Evolutionary conservation across 1,140 invertebrate species (phyloP).

Genomic region (Potamilus streckersoni): DNA sequence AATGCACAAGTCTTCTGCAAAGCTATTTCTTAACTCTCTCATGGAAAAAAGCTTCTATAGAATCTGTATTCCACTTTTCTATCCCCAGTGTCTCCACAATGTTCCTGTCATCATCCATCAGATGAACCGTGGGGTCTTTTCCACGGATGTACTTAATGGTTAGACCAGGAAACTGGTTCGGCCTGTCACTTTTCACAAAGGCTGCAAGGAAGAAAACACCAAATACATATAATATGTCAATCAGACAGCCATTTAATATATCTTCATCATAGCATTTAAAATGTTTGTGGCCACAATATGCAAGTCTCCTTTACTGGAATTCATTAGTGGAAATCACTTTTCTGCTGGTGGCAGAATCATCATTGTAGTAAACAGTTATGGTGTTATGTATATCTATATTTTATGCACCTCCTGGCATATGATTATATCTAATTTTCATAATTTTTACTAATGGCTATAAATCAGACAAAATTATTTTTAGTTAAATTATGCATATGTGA

Average conservation of each 20-base stretch:
- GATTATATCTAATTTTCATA: too few relatives aligned
- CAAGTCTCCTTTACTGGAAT: background rate
- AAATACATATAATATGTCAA: background rate
- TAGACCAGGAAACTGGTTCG: slow-evolving; percentile 89
- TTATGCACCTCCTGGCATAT: too few relatives aligned
- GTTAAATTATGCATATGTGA: too few relatives aligned
- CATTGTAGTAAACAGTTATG: too few relatives aligned
- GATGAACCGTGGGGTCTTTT: slow-evolving; percentile 90
- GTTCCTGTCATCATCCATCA: slow-evolving; percentile 76
- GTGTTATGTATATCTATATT: too few relatives aligned
- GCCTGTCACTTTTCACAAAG: slow-evolving; percentile 89
- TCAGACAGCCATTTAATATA: too few relatives aligned
- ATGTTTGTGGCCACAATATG: background rate
- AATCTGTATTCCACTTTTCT: slow-evolving; percentile 97
- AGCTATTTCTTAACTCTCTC: slow-evolving; percentile 77
- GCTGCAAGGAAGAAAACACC: slow-evolving; percentile 70
- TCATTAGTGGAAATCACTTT: background rate
- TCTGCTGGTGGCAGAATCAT: too few relatives aligned
- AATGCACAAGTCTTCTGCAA: background rate
- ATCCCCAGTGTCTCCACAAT: slow-evolving; percentile 82
- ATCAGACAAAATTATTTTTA: too few relatives aligned
- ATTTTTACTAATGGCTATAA: too few relatives aligned
- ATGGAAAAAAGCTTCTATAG: slow-evolving; percentile 92
- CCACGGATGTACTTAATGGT: slow-evolving; percentile 90
- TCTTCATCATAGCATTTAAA: too few relatives aligned